Conservation (phyloP, 2,113 vertebrate species). For the Orientallactaga bullata region DNA sequence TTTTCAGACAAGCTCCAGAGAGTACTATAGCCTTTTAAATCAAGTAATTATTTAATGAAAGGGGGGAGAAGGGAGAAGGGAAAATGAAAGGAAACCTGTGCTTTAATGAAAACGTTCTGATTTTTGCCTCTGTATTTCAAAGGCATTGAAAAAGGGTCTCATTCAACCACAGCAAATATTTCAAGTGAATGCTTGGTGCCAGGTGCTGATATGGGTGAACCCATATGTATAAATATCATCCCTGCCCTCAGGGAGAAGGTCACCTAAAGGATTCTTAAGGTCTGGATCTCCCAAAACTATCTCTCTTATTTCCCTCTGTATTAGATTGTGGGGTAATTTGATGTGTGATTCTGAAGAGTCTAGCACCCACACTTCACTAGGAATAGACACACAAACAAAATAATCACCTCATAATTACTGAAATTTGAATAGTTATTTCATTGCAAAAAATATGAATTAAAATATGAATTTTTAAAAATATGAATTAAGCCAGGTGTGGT, state of each 20-base stretch:
- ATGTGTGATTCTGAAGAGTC: slow-evolving; percentile 26
- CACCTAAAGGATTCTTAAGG: not conserved
- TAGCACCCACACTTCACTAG: not conserved
- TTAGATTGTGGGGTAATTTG: not conserved
- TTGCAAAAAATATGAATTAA: no score
- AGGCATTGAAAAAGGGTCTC: not conserved
- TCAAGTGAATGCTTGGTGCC: no score
- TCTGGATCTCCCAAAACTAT: not conserved
- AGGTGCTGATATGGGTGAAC: not conserved
- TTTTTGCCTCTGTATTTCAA: slow-evolving; percentile 27
- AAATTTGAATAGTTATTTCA: not conserved
- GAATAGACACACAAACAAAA: not conserved
- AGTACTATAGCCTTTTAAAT: not conserved
- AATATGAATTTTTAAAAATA: no score
- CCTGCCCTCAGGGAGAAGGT: rapidly evolving
- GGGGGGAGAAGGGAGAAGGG: rapidly evolving
- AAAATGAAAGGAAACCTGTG: not conserved
- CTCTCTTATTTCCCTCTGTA: not conserved
- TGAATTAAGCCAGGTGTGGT: no score
- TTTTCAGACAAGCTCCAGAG: not conserved
- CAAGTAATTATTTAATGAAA: not conserved
- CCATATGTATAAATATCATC: not conserved
- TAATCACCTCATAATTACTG: not conserved
- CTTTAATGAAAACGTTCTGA: not conserved
- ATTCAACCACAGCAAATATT: not conserved